Evolutionary conservation across 2,888 invertebrate species (phyloP).

Genomic region (Dryobotodes eremita): DNA sequence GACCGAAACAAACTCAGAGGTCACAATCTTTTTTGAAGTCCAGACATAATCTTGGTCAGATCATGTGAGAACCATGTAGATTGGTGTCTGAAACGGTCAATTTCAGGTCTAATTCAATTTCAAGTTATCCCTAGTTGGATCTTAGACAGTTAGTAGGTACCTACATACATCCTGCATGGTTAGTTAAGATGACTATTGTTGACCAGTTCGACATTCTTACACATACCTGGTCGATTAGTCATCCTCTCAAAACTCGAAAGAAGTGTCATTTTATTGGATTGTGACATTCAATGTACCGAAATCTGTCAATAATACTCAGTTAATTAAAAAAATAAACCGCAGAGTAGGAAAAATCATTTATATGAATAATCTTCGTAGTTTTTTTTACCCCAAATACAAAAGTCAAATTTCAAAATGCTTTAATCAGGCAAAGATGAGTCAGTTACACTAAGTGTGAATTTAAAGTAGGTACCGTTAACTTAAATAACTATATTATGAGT

Average conservation of each 20-base stretch:
- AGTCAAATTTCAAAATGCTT: conserved; percentile 8
- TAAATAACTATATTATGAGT: conserved; percentile 43
- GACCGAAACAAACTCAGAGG: no score
- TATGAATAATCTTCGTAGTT: neutral
- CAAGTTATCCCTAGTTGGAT: no score
- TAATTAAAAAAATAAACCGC: neutral
- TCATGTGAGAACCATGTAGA: no score
- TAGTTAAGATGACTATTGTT: neutral
- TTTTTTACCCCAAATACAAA: conserved; percentile 1
- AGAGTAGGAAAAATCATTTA: neutral
- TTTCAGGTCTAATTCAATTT: no score
- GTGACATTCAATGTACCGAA: neutral
- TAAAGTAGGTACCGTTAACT: conserved; percentile 29
- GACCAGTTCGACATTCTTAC: neutral
- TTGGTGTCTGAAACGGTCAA: no score
- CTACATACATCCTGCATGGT: neutral
- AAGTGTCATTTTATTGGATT: neutral
- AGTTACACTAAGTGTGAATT: conserved; percentile 28
- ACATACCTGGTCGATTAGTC: conserved; percentile 10
- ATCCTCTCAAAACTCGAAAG: neutral
- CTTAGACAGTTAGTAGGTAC: neutral
- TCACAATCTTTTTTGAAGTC: no score
- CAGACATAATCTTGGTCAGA: no score
- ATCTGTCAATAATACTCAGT: neutral
- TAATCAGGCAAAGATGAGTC: conserved; percentile 34